These are phyloP conservation scores for Suillia variegata DNA, from an alignment of 2,888 invertebrate genomes.

Conservation along the genomic window DNA sequence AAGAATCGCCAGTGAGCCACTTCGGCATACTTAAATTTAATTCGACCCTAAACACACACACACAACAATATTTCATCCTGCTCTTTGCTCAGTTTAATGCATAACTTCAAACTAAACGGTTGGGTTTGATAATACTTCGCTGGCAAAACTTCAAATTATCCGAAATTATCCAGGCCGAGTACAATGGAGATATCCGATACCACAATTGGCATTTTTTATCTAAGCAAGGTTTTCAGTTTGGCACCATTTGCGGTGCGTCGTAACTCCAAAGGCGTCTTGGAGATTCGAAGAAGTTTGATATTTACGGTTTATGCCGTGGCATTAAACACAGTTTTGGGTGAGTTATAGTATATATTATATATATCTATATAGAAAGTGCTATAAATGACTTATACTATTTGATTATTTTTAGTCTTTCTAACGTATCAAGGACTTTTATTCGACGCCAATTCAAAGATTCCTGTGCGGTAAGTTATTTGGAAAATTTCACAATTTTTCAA, in stretches of 20 bases:
- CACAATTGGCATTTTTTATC: slow-evolving; percentile 54
- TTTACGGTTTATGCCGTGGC: slow-evolving; percentile 51
- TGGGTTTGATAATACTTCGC: no score
- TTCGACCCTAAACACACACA: no score
- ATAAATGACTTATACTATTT: no score
- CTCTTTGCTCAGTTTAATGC: neutral
- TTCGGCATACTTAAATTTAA: no score
- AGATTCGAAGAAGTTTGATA: slow-evolving; percentile 49
- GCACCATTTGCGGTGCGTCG: slow-evolving; percentile 53
- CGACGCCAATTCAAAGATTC: slow-evolving; percentile 57
- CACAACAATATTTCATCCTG: no score
- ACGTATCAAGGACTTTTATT: slow-evolving; percentile 57
- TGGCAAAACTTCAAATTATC: no score
- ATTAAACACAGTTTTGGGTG: slow-evolving; percentile 51
- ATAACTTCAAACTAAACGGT: no score
- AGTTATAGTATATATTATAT: no score
- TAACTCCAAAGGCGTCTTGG: slow-evolving; percentile 45
- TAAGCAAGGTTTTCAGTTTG: slow-evolving; percentile 52
- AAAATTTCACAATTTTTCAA: no score
- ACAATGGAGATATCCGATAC: slow-evolving; percentile 59
- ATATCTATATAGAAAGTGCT: no score
- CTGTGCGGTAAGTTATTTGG: slow-evolving; percentile 49
- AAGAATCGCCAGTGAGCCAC: no score
- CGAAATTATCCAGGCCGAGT: no score
- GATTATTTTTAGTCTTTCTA: slow-evolving; percentile 42